phyloP scores from a whole-genome alignment of 2,888 invertebrate genomes.

The Perizoma affinitatum region DNA sequence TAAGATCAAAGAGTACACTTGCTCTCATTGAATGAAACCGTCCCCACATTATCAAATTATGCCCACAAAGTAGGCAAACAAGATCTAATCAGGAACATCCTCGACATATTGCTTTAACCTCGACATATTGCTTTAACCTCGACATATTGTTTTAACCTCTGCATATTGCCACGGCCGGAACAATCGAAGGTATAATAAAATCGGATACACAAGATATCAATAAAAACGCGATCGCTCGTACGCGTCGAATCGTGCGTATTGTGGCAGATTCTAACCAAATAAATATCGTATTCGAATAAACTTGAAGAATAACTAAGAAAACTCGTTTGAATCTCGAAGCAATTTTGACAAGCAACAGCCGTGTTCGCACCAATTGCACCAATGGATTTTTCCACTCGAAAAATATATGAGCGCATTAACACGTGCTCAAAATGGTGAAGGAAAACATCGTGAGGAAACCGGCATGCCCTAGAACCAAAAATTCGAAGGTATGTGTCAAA shows the following conservation, averaged over 20 bases:
- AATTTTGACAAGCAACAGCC: no score
- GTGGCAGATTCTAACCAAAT: slow-evolving; percentile 29
- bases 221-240: slow-evolving; percentile 22
- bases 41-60: background rate
- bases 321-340: slow-evolving; percentile 17
- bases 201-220: slow-evolving; percentile 27
- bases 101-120: background rate
- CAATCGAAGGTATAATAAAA: slow-evolving; percentile 20
- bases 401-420: no score
- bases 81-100: slow-evolving; percentile 13
- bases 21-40: background rate
- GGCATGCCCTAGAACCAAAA: no score
- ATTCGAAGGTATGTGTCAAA: no score
- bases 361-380: no score
- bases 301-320: slow-evolving; percentile 2
- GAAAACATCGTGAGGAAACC: no score
- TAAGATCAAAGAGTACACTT: no score
- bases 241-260: slow-evolving; percentile 17
- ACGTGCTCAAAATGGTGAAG: no score
- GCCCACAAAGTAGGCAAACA: slow-evolving; percentile 1
- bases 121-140: background rate
- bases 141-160: background rate
- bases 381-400: no score
- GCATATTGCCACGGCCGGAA: background rate
- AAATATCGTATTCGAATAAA: slow-evolving; percentile 15